These are phyloP conservation scores for Characodon lateralis DNA, from an alignment of 2,797 vertebrate species.

Conservation along the genomic window DNA sequence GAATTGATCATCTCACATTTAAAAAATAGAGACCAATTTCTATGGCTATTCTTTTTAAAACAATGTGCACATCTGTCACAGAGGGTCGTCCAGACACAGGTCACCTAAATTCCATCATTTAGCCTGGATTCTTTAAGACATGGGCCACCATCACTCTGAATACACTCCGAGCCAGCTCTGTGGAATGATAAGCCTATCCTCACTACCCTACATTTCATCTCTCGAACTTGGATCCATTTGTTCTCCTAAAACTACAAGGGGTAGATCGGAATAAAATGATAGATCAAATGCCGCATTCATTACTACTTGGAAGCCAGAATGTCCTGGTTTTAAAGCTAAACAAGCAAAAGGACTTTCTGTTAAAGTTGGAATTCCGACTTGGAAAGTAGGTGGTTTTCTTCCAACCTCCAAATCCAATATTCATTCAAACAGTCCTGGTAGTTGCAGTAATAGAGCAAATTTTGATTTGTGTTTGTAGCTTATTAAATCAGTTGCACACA, in stretches of 20 bases:
- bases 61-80: constrained; percentile 70
- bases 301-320: not conserved
- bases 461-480: not conserved
- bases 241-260: not conserved
- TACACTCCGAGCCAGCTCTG: constrained; percentile 1
- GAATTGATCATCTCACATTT: constrained; percentile 68
- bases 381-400: not conserved
- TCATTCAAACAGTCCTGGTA: not conserved
- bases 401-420: not conserved
- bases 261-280: not conserved
- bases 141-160: constrained; percentile 7
- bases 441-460: not conserved
- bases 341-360: not conserved
- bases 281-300: not conserved
- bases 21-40: constrained; percentile 68
- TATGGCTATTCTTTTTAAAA: constrained; percentile 61
- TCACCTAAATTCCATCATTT: constrained; percentile 34
- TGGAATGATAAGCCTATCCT: not conserved
- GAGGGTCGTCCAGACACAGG: constrained; percentile 38
- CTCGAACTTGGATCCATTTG: not conserved
- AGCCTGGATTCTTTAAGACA: constrained; percentile 14
- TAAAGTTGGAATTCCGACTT: not conserved
- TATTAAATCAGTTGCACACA: not conserved
- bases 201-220: not conserved
- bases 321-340: not conserved